Base-by-base conservation (phyloP, 2,113 vertebrate species). In the Oreochromis spilurus region DNA sequence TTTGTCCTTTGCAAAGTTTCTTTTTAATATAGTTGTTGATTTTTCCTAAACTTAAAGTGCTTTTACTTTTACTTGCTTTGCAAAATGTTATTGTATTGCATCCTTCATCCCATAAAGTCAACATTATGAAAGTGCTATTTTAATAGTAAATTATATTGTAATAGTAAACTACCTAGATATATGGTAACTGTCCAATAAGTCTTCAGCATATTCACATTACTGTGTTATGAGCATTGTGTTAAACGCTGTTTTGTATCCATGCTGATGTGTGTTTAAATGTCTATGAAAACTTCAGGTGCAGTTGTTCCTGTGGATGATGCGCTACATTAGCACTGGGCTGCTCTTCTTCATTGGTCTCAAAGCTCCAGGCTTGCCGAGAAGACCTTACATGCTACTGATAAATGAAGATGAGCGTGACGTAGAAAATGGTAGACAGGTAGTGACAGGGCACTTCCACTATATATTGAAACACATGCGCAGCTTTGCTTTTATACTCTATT, bases 391-490 rank as follows among this genome's bases (percentile, higher is more conserved):
- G 93, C 91, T 99, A 3, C 95, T 97, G 19, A 93, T 99, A 80
- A 98, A 98, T 1, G 98, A 98, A 82, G 98, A 99, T 2, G 98
- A 99, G 82, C 95, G 97, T 2, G 98, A 99, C 0, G 94, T 98
- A 34, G 98, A 99, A 90, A 93, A 96, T 57, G 95, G 87, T 19
- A 92, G 79, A 34, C 97, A 97, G 97, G 98, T 97, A 89, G 79
- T 21, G 26, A 13, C 1, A 13, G 19, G 10, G 26, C 29, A 19
- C 19, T 67, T 40, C 1, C 11, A 67, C 62, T 40, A 36, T 21
- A 13, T 38, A 40, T 40, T 67, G 0, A 67, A 67, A 38, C 36
- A 67, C 36, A 40, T 0, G 0, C 21, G 34, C 62, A 38, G 34
- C 62, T 67, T 13, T 57, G 54, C 14, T 50, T 26, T 0, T 70